Base-by-base conservation (phyloP, 2,113 vertebrate genomes). In the Spheniscus mendiculus region DNA sequence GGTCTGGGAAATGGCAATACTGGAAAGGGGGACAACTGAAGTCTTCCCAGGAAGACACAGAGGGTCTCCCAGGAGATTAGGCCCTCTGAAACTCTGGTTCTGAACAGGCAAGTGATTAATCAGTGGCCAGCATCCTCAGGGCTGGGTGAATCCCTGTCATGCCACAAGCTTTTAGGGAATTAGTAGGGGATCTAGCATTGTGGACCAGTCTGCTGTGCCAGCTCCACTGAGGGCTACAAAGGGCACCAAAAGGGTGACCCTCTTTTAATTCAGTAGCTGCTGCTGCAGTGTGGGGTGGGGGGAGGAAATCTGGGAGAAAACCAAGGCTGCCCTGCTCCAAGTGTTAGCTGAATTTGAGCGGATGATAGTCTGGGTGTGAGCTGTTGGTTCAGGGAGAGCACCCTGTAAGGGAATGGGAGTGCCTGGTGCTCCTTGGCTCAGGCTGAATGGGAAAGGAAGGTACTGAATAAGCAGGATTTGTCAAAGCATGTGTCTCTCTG, bases 381-480 rank as follows among this genome's bases (percentile, higher is more conserved):
- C 52, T 92, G 27, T 56, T 79, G 65, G 67, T 76, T 85, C 71
- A 76, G 71, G 49, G 50, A 80, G 44, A 79, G 40, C 56, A 56
- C 52, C 59, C 29, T 65, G 73, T 61, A 76, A 83, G 71, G 85
- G 76, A 95, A 91, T 10, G 21, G 63, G 87, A 92, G 79, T 69
- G 85, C 63, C 84, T 73, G 69, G 45, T 93, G 89, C 69, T 92
- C 67, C 77, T 91, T 96, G 94, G 83, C 87, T 84, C 55, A 38
- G 55, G 47, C 61, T 92, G 78, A 93, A 81, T 86, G 91, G 84
- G 67, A 93, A 72, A 63, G 56, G 55, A 87, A 61, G 83, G 83
- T 65, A 83, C 65, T 93, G 25, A 87, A 93, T 74, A 91, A 91
- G 88, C 83, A 90, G 94, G 62, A 56, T 94, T 94, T 78, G 74